phyloP scores from a whole-genome alignment of 2,113 vertebrate genomes.

The Uria lomvia region DNA sequence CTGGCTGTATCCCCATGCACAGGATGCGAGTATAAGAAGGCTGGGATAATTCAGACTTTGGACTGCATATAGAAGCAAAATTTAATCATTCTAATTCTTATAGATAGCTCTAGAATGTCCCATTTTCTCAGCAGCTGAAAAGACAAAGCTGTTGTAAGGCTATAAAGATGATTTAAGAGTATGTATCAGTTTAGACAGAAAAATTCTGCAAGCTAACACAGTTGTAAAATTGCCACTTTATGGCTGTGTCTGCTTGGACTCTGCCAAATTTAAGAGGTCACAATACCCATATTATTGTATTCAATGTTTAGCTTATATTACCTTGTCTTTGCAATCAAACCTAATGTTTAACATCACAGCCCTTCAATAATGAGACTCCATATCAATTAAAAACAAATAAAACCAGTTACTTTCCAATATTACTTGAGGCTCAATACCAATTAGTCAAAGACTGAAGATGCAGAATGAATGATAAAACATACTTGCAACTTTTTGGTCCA shows the following conservation, averaged over 20 bases:
- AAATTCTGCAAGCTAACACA: slow-evolving; percentile 52
- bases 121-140: slow-evolving; percentile 28
- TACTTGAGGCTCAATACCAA: neutral
- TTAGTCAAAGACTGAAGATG: neutral
- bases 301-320: neutral
- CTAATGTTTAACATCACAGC: neutral
- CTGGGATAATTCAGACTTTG: neutral
- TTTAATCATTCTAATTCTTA: slow-evolving; percentile 15
- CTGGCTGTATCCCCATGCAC: neutral
- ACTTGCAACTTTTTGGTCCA: neutral
- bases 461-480: neutral
- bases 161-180: slow-evolving; percentile 46
- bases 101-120: neutral
- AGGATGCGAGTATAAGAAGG: neutral
- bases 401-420: neutral
- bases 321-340: neutral
- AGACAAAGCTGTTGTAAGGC: slow-evolving; percentile 29
- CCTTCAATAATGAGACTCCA: neutral
- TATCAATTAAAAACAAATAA: slow-evolving; percentile 26
- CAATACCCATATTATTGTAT: neutral
- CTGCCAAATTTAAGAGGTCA: slow-evolving; percentile 5
- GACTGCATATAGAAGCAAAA: neutral
- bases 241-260: slow-evolving; percentile 5
- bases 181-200: slow-evolving; percentile 9
- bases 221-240: slow-evolving; percentile 56